Evolutionary conservation across 2,113 vertebrate species (phyloP).

Genomic region (Bettongia penicillata): DNA sequence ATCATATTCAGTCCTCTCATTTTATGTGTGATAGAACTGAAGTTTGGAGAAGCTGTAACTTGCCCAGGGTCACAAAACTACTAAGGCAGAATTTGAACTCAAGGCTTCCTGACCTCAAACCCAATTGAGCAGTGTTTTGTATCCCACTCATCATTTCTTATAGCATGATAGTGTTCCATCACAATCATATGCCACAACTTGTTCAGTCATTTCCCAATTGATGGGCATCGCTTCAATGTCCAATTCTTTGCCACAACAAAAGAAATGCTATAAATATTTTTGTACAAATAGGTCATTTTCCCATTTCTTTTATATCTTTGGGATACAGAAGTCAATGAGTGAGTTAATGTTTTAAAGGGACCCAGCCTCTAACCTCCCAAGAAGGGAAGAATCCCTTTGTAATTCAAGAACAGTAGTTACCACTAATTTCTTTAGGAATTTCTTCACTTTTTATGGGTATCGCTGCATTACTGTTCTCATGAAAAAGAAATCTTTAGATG

Average conservation of each 20-base stretch:
- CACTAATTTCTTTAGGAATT: neutral
- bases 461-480: neutral
- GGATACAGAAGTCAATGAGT: neutral
- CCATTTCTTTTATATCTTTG: neutral
- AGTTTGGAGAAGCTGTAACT: no score
- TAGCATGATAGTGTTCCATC: no score
- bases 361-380: neutral
- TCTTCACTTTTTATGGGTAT: neutral
- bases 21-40: no score
- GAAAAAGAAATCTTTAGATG: neutral
- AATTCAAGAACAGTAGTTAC: neutral
- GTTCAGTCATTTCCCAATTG: neutral
- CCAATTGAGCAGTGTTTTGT: no score
- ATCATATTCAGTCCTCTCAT: no score
- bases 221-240: neutral
- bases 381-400: neutral
- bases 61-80: no score
- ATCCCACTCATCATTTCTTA: no score
- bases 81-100: no score
- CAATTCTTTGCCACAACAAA: neutral
- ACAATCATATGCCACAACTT: neutral
- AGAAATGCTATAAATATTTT: neutral
- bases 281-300: neutral
- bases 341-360: neutral
- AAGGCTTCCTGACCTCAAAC: no score